Evolutionary conservation across 2,797 vertebrate genomes (phyloP).

Genomic region (Danio choprae): DNA sequence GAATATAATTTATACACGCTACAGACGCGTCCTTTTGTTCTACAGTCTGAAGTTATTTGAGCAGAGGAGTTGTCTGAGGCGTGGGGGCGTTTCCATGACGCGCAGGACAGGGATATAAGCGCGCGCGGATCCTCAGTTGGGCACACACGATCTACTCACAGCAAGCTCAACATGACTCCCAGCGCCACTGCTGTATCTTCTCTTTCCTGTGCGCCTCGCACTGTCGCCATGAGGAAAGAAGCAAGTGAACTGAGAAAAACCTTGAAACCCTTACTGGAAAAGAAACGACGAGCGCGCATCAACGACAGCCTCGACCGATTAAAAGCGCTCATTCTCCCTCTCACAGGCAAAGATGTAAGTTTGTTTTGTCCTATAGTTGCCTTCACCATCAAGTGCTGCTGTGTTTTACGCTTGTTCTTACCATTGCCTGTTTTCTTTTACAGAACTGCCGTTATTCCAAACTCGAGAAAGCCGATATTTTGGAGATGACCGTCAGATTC

Average conservation of each 20-base stretch:
- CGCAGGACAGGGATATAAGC: conserved; percentile 76
- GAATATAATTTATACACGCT: conserved; percentile 57
- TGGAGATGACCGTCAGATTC: conserved; percentile 90
- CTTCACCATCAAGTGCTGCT: not conserved
- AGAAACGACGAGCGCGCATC: conserved; percentile 86
- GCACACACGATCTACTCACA: conserved; percentile 4
- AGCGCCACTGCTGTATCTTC: conserved; percentile 63
- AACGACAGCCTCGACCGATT: conserved; percentile 85
- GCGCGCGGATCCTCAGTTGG: not conserved
- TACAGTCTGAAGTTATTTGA: conserved; percentile 54
- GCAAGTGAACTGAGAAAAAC: conserved; percentile 85
- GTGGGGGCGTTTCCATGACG: conserved; percentile 81
- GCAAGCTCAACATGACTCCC: conserved; percentile 71
- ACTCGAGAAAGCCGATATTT: conserved; percentile 89
- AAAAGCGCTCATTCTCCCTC: conserved; percentile 85
- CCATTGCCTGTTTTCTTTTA: conserved; percentile 24
- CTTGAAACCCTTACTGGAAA: conserved; percentile 86
- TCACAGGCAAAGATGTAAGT: conserved; percentile 86
- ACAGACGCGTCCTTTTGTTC: conserved; percentile 67
- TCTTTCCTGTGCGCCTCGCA: conserved; percentile 64
- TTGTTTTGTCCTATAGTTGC: not conserved
- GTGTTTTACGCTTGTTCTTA: conserved; percentile 43
- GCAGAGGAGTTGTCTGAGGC: conserved; percentile 63
- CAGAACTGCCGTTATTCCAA: conserved; percentile 84
- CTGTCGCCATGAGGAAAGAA: conserved; percentile 78